Conservation (phyloP, 2,797 vertebrate species). For the Hapalemur alaotrensis region DNA sequence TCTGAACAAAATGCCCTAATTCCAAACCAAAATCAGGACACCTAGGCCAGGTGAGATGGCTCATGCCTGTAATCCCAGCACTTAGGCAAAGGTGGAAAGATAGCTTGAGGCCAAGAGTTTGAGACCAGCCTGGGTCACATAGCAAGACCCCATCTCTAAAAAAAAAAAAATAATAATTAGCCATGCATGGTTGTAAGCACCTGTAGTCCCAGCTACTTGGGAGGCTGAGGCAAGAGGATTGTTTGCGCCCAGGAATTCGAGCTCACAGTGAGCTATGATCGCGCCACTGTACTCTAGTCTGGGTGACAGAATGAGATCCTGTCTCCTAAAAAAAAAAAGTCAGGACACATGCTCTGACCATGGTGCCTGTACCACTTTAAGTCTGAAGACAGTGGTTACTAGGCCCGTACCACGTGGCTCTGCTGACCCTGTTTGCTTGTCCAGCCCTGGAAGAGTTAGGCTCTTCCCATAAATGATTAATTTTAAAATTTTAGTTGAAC, state of each 20-base stretch:
- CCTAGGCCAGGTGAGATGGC: not conserved
- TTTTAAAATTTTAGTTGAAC: not conserved
- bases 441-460: not conserved
- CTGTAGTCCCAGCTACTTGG: too few relatives aligned
- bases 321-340: not conserved
- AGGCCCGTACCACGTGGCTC: rapidly evolving
- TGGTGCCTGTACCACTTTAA: not conserved
- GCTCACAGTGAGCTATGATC: too few relatives aligned
- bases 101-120: not conserved
- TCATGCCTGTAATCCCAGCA: not conserved
- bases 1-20: not conserved
- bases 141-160: not conserved
- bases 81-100: not conserved
- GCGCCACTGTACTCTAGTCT: too few relatives aligned
- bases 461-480: not conserved
- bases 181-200: too few relatives aligned
- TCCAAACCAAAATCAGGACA: not conserved
- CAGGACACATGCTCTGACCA: not conserved
- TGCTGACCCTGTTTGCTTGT: not conserved
- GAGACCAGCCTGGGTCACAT: not conserved
- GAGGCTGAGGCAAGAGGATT: too few relatives aligned
- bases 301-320: too few relatives aligned
- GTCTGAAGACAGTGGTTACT: not conserved
- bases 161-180: too few relatives aligned
- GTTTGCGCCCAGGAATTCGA: too few relatives aligned